These are phyloP conservation scores for Bombus sibiricus DNA, from an alignment of 1,140 invertebrate species.

Conservation along the genomic window DNA sequence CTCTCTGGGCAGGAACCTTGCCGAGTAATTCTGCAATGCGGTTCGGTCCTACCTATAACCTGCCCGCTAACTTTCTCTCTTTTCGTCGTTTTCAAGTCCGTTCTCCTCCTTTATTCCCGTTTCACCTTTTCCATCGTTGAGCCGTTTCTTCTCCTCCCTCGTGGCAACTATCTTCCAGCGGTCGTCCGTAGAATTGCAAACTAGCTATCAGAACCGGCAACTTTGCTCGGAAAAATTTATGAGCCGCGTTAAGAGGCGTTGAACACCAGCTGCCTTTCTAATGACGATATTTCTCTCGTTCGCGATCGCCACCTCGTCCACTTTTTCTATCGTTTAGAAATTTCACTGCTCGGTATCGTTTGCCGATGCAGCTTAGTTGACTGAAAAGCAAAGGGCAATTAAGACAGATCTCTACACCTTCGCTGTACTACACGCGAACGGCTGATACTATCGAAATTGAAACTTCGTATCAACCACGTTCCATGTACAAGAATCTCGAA, in stretches of 20 bases:
- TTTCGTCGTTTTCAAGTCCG: conserved; percentile 27
- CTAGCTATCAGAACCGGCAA: conserved; percentile 29
- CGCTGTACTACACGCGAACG: not conserved
- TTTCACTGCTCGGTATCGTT: not conserved
- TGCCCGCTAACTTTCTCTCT: conserved; percentile 31
- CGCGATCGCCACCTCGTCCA: too few species aligned
- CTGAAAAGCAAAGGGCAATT: not conserved
- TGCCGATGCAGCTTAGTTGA: not conserved
- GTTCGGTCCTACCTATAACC: conserved; percentile 72
- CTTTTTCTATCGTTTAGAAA: not conserved
- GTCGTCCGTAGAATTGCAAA: conserved; percentile 50
- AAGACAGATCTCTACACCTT: not conserved
- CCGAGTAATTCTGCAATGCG: conserved; percentile 81
- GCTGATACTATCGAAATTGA: not conserved
- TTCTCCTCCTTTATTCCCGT: not conserved
- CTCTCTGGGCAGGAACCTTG: conserved; percentile 75
- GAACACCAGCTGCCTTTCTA: not conserved
- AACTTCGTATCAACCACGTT: not conserved
- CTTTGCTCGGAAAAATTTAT: conserved; percentile 46
- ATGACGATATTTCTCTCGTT: not conserved
- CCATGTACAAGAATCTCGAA: not conserved
- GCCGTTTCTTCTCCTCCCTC: conserved; percentile 21
- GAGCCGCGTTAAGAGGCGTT: conserved; percentile 33
- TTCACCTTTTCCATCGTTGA: conserved; percentile 8
- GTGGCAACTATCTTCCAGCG: conserved; percentile 31